These are phyloP conservation scores for Regulus satrapa DNA, from an alignment of 2,113 vertebrate genomes.

Conservation along the genomic window DNA sequence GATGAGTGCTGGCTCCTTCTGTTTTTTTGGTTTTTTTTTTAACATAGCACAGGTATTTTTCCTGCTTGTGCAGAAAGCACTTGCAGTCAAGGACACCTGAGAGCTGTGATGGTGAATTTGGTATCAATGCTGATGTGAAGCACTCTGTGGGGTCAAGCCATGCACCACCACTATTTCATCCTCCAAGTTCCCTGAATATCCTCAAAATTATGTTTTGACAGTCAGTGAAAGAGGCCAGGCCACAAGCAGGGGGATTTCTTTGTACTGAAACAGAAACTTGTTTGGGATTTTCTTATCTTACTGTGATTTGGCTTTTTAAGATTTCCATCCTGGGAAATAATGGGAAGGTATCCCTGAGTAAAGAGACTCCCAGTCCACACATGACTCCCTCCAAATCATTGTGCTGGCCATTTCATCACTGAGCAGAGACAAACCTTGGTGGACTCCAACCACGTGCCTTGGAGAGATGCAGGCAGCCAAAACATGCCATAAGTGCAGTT, in stretches of 20 bases:
- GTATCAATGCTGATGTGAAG: neutral
- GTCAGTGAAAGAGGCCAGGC: neutral
- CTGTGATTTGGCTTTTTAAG: neutral
- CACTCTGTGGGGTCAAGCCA: neutral
- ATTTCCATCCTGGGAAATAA: neutral
- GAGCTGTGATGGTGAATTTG: neutral
- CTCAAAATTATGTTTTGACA: neutral
- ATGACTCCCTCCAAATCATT: neutral
- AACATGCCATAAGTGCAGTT: neutral
- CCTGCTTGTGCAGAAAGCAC: neutral
- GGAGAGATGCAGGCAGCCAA: neutral
- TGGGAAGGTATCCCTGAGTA: neutral
- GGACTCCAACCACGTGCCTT: neutral
- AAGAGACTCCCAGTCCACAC: neutral
- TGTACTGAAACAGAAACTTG: neutral
- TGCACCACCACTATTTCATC: neutral
- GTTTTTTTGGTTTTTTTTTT: neutral
- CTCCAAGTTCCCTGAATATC: neutral
- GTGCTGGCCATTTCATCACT: neutral
- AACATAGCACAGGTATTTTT: neutral
- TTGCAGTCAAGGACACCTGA: neutral
- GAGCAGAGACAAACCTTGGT: neutral
- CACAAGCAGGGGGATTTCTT: neutral
- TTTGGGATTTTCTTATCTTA: neutral
- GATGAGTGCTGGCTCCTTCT: neutral